Evolutionary conservation across 35 echinoderm and acorn worm species (phyloP).

Genomic region (Ophioderma brevispina): DNA sequence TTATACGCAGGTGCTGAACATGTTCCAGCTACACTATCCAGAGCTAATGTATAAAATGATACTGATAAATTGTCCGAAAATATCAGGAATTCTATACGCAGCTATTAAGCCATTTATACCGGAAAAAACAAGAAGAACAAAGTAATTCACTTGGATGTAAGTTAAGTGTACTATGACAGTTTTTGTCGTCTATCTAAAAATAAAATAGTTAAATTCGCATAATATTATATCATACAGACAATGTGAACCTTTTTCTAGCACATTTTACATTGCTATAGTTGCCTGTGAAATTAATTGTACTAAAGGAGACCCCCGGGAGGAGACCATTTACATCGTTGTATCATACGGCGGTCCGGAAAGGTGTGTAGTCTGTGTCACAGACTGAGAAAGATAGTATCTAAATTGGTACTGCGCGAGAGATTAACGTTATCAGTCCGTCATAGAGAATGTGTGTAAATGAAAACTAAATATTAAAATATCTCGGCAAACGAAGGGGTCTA

Average conservation of each 20-base stretch:
- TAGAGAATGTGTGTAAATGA: no score
- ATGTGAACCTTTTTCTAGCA: not conserved
- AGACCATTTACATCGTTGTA: not conserved
- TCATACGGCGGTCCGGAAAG: no score
- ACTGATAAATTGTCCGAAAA: not conserved
- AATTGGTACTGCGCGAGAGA: no score
- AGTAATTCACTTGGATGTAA: not conserved
- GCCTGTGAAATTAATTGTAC: not conserved
- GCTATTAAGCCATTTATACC: not conserved
- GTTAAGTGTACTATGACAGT: not conserved
- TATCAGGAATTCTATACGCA: not conserved
- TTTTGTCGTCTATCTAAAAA: no score
- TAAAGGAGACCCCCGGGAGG: not conserved
- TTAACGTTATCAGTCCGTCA: no score
- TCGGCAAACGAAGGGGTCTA: no score
- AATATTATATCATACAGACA: not conserved
- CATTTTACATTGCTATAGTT: not conserved
- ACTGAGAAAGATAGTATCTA: no score
- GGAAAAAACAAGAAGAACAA: not conserved
- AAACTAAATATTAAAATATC: no score
- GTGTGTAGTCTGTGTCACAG: no score
- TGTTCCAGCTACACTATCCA: not conserved
- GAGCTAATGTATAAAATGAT: slow-evolving; percentile 1
- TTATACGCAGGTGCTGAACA: not conserved
- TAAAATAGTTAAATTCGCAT: no score